Conservation (phyloP, 1,140 invertebrate genomes). For the Papilio xuthus region DNA sequence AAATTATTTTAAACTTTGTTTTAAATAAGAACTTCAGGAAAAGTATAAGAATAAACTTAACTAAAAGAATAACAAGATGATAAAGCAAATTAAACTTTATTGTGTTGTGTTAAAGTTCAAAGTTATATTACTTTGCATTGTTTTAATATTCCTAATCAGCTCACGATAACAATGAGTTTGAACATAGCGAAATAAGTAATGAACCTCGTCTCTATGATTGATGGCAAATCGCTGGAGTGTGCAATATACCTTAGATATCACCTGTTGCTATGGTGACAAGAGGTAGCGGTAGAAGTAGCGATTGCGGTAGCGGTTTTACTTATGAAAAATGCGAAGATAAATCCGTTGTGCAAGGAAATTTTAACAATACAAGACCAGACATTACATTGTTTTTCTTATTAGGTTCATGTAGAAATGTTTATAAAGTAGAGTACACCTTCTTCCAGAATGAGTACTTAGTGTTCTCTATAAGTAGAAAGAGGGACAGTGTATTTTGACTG, state of each 20-base stretch:
- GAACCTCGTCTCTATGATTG: conserved; percentile 42
- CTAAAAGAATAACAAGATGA: neutral
- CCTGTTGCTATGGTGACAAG: conserved; percentile 7
- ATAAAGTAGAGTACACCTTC: no score
- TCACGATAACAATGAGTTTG: conserved; percentile 29
- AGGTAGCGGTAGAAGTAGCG: conserved; percentile 36
- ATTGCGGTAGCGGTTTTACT: conserved; percentile 18
- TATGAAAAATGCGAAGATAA: neutral
- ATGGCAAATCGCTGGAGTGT: conserved; percentile 43
- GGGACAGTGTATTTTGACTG: no score
- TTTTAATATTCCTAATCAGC: conserved; percentile 28
- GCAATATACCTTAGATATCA: conserved; percentile 31
- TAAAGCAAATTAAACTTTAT: neutral
- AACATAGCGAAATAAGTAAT: conserved; percentile 35
- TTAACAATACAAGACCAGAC: no score
- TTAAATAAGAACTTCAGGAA: no score
- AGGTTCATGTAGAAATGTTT: no score
- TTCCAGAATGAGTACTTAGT: no score
- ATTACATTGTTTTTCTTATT: no score
- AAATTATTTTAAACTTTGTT: no score
- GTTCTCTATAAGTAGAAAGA: no score
- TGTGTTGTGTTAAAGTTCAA: neutral
- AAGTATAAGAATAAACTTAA: no score
- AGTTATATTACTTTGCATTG: neutral
- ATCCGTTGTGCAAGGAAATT: no score